Percentiles rank a stretch among this genome's conserved stretches.
phyloP scores from a whole-genome alignment of 2,113 vertebrate species.

The Lophura nycthemera region DNA sequence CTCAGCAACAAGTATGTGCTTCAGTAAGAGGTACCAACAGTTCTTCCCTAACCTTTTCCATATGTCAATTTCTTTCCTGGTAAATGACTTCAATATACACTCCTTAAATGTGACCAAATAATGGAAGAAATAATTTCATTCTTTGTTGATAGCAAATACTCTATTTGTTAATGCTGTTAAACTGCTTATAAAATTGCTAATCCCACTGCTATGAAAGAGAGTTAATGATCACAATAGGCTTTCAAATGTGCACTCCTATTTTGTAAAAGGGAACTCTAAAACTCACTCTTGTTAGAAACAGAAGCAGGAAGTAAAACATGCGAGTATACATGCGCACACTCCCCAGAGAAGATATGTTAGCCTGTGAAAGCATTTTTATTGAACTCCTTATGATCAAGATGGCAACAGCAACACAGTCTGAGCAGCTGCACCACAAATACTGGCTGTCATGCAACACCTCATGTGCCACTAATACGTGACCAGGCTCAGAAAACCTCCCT shows the following conservation, averaged over 20 bases:
- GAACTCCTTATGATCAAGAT: not conserved
- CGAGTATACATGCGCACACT: not conserved
- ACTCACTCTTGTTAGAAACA: not conserved
- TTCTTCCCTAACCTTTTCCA: not conserved
- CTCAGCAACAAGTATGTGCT: not conserved
- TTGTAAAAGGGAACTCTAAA: not conserved
- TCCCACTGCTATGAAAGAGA: fast-evolving
- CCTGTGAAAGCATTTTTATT: not conserved
- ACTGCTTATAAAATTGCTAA: not conserved
- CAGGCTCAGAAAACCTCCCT: not conserved
- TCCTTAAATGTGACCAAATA: not conserved
- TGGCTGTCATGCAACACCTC: fast-evolving
- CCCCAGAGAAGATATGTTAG: fast-evolving
- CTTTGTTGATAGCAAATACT: fast-evolving
- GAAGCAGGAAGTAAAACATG: not conserved
- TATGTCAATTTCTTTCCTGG: not conserved
- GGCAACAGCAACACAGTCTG: not conserved
- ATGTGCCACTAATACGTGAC: fast-evolving
- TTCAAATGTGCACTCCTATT: not conserved
- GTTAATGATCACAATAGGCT: not conserved
- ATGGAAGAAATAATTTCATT: not conserved
- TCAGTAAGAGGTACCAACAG: not conserved
- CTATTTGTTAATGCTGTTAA: not conserved
- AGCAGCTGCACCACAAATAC: not conserved
- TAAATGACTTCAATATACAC: not conserved